Base-by-base conservation (phyloP, 2,113 vertebrate genomes). In the Pseudopodoces humilis region DNA sequence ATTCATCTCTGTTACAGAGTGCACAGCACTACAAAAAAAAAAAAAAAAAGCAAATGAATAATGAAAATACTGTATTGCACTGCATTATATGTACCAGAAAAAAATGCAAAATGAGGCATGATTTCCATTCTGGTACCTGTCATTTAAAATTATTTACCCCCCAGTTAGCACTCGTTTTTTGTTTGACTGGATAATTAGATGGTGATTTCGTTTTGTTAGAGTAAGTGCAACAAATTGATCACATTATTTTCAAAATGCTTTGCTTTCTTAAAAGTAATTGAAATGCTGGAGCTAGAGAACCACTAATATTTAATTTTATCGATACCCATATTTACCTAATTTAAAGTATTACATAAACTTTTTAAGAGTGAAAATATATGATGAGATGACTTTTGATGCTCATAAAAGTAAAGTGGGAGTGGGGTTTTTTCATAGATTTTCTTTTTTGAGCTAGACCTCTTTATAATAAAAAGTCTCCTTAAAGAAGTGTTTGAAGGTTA, bases 201-300 rank as follows among this genome's bases (percentile, higher is more conserved):
- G 50, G 58, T 46, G 90, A 65, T 95, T 88, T 83, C 0, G 1
- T 89, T 96, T 89, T 79, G 77, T 94, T 94, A 74, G 68, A 81
- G 74, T 75, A 81, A 97, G 83, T 92, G 70, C 76, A 83, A 86
- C 83, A 90, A 94, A 95, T 96, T 78, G 86, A 93, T 96, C 80
- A 50, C 41, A 14, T 92, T 93, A 68, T 93, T 96, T 93, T 95
- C 80, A 91, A 93, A 96, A 95, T 87, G 71, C 79, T 83, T 67
- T 88, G 69, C 79, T 93, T 95, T 97, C 92, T 86, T 62, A 71
- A 90, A 94, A 92, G 49, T 94, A 94, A 94, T 90, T 94, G 95
- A 91, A 97, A 92, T 81, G 28, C 90, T 86, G 59, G 33, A 63
- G 47, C 47, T 20, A 71, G 62, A 91, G 88, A 91, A 39, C 19